These are phyloP conservation scores for Cryptocephalus moraei DNA, from an alignment of 2,888 invertebrate species.

Conservation along the genomic window DNA sequence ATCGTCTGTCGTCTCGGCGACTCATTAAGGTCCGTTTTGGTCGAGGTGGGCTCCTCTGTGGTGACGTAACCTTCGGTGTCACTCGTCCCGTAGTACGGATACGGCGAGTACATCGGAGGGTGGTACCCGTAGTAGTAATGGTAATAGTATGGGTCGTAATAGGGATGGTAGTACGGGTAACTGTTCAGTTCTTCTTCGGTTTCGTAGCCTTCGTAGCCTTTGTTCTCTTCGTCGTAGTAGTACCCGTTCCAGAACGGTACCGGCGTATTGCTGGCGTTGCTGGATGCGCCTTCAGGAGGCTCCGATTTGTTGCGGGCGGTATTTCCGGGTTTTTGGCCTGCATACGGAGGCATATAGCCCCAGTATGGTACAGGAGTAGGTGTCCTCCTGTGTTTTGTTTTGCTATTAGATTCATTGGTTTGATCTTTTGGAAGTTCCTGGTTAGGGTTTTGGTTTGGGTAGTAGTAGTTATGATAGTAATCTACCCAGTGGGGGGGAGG, in stretches of 20 bases:
- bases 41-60: slow-evolving; percentile 33
- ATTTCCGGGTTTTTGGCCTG: slow-evolving; percentile 1
- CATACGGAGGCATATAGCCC: slow-evolving; percentile 23
- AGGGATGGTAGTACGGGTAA: slow-evolving; percentile 23
- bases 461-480: slow-evolving; percentile 22
- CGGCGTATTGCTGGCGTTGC: slow-evolving; percentile 6
- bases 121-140: slow-evolving; percentile 30
- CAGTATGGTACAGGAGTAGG: slow-evolving; percentile 22
- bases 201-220: slow-evolving; percentile 1
- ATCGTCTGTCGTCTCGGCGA: slow-evolving; percentile 17
- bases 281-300: slow-evolving; percentile 8
- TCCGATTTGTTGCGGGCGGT: slow-evolving; percentile 7
- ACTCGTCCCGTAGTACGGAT: slow-evolving; percentile 21
- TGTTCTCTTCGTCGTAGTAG: slow-evolving; percentile 5
- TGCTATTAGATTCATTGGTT: not conserved
- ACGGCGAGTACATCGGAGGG: slow-evolving; percentile 29
- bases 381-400: not conserved
- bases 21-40: not conserved
- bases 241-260: slow-evolving; percentile 6
- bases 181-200: slow-evolving; percentile 9
- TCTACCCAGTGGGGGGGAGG: slow-evolving; percentile 27
- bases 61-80: slow-evolving; percentile 37
- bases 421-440: slow-evolving; percentile 6
- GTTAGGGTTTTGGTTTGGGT: slow-evolving; percentile 3
- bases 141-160: slow-evolving; percentile 33